Evolutionary conservation across 2,797 vertebrate species (phyloP).

Genomic region (Sebastes hubbsi): DNA sequence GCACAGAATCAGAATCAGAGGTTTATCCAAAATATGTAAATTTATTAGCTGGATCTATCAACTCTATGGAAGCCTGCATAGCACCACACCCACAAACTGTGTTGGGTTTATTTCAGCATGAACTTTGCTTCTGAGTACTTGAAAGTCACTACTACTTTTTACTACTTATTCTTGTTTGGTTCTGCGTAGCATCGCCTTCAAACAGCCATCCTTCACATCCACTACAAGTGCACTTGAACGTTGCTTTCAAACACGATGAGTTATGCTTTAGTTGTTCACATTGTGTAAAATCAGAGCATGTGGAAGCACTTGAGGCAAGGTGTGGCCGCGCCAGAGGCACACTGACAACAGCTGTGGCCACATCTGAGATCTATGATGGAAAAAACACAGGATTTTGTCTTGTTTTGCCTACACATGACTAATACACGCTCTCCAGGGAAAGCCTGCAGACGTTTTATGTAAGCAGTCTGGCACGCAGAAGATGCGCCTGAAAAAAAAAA

Average conservation of each 20-base stretch:
- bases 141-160: not conserved
- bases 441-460: constrained; percentile 12
- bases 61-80: not conserved
- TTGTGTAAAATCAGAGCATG: constrained; percentile 25
- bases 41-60: not conserved
- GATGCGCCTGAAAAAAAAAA: constrained; percentile 21
- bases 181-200: not conserved
- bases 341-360: constrained; percentile 44
- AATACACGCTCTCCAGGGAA: constrained; percentile 24
- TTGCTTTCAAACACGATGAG: not conserved
- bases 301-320: constrained; percentile 32
- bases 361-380: constrained; percentile 21
- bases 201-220: not conserved
- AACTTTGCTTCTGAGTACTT: not conserved
- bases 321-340: constrained; percentile 28
- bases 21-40: not conserved
- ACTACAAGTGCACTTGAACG: not conserved
- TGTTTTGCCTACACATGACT: constrained; percentile 38
- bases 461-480: constrained; percentile 5
- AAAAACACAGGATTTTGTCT: constrained; percentile 32
- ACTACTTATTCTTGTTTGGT: not conserved
- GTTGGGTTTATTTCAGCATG: not conserved
- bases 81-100: not conserved
- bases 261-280: not conserved
- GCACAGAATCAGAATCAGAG: not conserved